Base-by-base conservation (phyloP, 2,797 vertebrate species). In the Lophius americanus region DNA sequence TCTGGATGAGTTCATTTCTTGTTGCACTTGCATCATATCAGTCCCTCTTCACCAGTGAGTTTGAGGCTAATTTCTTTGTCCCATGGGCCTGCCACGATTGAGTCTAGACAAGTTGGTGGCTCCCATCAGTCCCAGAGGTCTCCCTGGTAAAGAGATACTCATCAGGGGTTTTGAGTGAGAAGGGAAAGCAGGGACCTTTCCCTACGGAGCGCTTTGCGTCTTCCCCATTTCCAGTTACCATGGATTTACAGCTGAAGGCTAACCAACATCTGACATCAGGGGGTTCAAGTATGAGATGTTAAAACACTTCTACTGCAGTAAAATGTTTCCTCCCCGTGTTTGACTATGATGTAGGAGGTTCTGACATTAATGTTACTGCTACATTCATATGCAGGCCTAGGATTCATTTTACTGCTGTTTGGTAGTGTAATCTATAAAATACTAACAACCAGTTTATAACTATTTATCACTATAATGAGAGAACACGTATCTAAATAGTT, bases 191-290 rank as follows among this genome's bases (percentile, higher is more conserved):
- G 76, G 44, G 41, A 57, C 56, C 37, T 51, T 38, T 81, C 89
- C 87, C 89, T 44, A 60, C 7, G 35, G 78, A 70, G 49, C 7
- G 10, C 42, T 54, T 56, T 65, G 51, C 80, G 79, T 76, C 68
- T 83, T 78, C 75, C 82, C 60, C 42, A 86, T 79, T 88, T 91
- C 85, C 89, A 86, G 91, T 93, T 93, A 85, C 92, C 84, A 92
- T 93, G 89, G 84, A 70, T 81, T 88, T 83, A 72, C 52, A 68
- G 78, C 88, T 85, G 55, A 49, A 75, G 88, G 84, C 83, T 12
- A 79, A 80, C 76, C 79, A 82, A 90, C 89, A 88, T 53, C 62
- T 58, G 71, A 67, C 74, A 84, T 62, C 78, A 60, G 61, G 78
- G 86, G 85, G 71, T 67, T 59, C 52, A 52, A 62, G 43, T 68